Base-by-base conservation (phyloP, 2,888 invertebrate species). In the Cylloceria caligata region DNA sequence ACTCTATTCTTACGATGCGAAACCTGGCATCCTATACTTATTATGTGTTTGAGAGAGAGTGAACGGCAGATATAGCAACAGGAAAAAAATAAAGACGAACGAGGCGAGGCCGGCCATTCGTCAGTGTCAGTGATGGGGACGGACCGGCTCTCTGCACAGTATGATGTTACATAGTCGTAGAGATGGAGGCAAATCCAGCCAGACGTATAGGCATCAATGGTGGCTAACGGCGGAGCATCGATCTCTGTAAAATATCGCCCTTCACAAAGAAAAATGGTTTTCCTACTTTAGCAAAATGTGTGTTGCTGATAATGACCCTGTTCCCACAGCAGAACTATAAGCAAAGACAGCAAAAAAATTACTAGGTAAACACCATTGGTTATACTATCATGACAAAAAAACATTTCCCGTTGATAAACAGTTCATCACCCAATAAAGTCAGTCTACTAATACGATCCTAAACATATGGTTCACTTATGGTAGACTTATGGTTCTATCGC, bases 131-230 rank as follows among this genome's bases (percentile, higher is more conserved):
- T 65, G 71, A 78, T 71, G 77, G 34, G 57, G 34, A 55, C 69
- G 30, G 47, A 47, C 52, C 72, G 42, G 45, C 85, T 75, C 75
- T 74, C 84, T 81, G 68, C 86, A 83, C 85, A 85, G 86, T 87
- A 85, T 86, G 87, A 86, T 82, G 82, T 81, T 57, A 72, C 71
- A 45, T 57, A 75, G 71, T 24, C 65, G 24, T 9, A 45, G 69
- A 71, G 67, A 76, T 73, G 81, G 65, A 73, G 76, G 83, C 72
- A 67, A 86, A 81, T 79, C 47, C 69, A 69, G 52, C 71, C 68
- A 72, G 77, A 83, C 80, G 78, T 67, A 73, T 75, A 52, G 67
- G 67, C 65, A 77, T 60, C 69, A 69, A 78, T 68, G 47, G 65
- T 71, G 71, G 49, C 75, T 74, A 72, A 80, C 73, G 69, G 60